phyloP scores from a whole-genome alignment of 2,113 vertebrate species.

The Ceyx margarethae region DNA sequence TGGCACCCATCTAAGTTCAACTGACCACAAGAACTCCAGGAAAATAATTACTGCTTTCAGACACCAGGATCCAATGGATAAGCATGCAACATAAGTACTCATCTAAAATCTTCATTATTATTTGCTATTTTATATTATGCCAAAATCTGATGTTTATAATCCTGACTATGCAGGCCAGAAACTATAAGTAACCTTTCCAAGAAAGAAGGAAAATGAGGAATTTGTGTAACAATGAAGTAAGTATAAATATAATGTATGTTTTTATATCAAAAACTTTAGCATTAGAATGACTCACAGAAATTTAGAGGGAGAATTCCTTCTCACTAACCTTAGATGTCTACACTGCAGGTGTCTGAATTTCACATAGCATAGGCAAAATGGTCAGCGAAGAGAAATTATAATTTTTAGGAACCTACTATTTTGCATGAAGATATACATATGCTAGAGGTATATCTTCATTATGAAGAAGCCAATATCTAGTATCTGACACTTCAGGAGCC shows the following conservation, averaged over 20 bases:
- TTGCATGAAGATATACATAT: neutral
- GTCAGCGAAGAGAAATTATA: neutral
- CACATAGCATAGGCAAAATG: neutral
- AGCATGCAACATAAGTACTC: neutral
- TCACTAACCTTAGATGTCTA: neutral
- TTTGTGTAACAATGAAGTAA: neutral
- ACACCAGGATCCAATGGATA: neutral
- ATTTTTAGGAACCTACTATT: neutral
- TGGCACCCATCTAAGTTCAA: neutral
- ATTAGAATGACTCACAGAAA: neutral
- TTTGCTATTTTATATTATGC: neutral
- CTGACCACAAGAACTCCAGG: neutral
- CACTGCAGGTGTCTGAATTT: neutral
- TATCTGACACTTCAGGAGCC: neutral
- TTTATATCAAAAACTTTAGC: neutral
- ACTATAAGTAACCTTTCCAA: neutral
- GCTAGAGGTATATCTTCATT: neutral
- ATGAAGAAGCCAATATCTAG: neutral
- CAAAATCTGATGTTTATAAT: neutral
- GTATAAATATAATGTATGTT: neutral
- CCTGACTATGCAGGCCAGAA: neutral
- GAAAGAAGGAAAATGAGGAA: neutral
- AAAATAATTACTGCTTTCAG: neutral
- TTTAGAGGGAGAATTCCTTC: neutral
- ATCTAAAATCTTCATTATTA: neutral